Percentiles rank a stretch among this genome's conserved stretches.
These are phyloP conservation scores for Galemys pyrenaicus DNA, from an alignment of 2,113 vertebrate genomes.

Conservation along the genomic window DNA sequence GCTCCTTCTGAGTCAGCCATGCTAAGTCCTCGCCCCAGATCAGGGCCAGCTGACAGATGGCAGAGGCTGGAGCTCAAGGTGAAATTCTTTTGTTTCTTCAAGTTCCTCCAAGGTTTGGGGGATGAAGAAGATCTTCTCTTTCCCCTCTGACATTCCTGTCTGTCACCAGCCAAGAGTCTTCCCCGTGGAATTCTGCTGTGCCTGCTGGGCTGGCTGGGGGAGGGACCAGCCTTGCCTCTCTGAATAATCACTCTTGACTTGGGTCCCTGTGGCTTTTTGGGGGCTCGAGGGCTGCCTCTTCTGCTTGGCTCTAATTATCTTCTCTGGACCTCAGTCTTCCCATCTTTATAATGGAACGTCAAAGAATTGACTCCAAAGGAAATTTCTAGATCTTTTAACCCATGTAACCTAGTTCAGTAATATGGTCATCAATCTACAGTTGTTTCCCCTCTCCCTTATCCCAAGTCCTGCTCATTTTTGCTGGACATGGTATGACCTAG, in stretches of 20 bases:
- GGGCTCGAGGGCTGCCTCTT: not conserved
- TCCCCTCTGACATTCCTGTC: not conserved
- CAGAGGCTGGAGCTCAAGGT: conserved; percentile 34
- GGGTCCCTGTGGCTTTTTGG: not conserved
- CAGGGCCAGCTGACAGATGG: not conserved
- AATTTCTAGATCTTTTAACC: not conserved
- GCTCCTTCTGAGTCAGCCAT: not conserved
- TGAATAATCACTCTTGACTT: not conserved
- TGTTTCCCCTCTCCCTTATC: not conserved
- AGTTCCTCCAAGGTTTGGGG: not conserved
- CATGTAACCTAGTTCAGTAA: not conserved
- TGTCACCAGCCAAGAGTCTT: too few species aligned
- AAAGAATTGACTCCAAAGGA: not conserved
- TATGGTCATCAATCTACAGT: not conserved
- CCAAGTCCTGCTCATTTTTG: not conserved
- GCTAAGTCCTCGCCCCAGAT: not conserved
- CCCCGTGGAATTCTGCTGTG: not conserved
- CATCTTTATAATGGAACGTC: not conserved
- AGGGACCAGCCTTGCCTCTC: not conserved
- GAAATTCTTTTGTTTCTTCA: conserved; percentile 38
- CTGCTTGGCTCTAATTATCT: not conserved
- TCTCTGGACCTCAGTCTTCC: not conserved
- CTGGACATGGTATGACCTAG: not conserved
- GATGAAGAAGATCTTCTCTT: not conserved
- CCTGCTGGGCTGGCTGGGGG: not conserved